Conservation (phyloP, 2,888 invertebrate species). For the Gymnosoma rotundatum region DNA sequence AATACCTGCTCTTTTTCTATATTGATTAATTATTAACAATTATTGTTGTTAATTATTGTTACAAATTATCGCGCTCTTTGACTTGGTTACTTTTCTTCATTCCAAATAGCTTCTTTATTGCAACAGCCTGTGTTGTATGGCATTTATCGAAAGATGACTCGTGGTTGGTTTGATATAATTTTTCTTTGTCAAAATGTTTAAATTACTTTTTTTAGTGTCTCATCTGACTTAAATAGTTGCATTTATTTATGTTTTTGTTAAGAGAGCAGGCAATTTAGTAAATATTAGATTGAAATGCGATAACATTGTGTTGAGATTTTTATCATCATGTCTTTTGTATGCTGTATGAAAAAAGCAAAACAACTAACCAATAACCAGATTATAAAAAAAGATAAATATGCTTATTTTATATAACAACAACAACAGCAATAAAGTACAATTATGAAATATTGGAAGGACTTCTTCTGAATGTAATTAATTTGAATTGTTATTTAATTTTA, state of each 20-base stretch:
- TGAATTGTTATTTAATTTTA: slow-evolving; percentile 20
- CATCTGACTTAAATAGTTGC: not conserved
- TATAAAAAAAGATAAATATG: not conserved
- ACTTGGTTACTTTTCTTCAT: slow-evolving; percentile 17
- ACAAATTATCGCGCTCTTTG: slow-evolving; percentile 67
- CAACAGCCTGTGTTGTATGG: not conserved
- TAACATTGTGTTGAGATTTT: slow-evolving; percentile 47
- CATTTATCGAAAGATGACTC: not conserved
- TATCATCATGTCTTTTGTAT: slow-evolving; percentile 11
- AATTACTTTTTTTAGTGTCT: slow-evolving; percentile 34
- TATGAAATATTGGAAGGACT: not conserved
- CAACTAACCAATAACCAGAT: slow-evolving; percentile 24
- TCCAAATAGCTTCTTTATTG: slow-evolving; percentile 16
- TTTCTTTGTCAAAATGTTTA: not conserved
- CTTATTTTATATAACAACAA: slow-evolving; percentile 6
- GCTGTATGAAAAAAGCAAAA: not conserved
- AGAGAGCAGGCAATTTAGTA: slow-evolving; percentile 21
- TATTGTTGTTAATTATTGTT: slow-evolving; percentile 66
- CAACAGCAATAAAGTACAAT: not conserved
- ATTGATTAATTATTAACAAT: slow-evolving; percentile 67
- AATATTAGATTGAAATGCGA: slow-evolving; percentile 56
- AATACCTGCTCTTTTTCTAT: slow-evolving; percentile 15
- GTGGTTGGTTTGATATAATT: slow-evolving; percentile 16
- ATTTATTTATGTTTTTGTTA: not conserved
- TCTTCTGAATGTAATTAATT: slow-evolving; percentile 28